Conservation (phyloP, 2,797 vertebrate species). For the Anisognathus igniventris region DNA sequence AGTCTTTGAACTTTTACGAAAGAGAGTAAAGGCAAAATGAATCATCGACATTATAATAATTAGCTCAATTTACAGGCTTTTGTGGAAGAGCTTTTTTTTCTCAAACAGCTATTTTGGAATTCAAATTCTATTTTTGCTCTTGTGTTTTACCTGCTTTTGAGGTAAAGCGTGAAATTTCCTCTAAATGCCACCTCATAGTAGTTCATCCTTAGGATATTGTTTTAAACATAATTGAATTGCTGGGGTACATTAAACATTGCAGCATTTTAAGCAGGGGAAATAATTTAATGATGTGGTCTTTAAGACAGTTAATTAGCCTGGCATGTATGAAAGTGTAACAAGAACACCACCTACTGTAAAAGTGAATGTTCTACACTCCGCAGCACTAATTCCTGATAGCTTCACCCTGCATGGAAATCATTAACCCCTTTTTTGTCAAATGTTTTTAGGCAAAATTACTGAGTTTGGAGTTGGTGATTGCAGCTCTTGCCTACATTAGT, state of each 20-base stretch:
- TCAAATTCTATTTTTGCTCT: neutral
- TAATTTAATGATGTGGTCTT: slow-evolving; percentile 78
- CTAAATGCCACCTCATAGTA: neutral
- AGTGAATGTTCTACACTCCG: slow-evolving; percentile 77
- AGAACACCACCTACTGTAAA: slow-evolving; percentile 86
- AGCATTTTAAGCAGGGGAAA: slow-evolving; percentile 73
- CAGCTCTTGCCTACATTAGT: neutral
- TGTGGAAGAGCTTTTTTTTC: neutral
- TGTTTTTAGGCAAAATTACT: slow-evolving; percentile 13
- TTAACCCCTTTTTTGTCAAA: slow-evolving; percentile 70
- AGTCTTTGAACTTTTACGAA: neutral
- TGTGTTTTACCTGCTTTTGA: slow-evolving; percentile 31
- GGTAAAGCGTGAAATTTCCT: slow-evolving; percentile 18
- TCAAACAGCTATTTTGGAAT: slow-evolving; percentile 20
- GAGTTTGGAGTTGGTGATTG: neutral
- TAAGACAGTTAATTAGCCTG: slow-evolving; percentile 79
- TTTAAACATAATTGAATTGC: slow-evolving; percentile 74
- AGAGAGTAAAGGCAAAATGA: neutral
- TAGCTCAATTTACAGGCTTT: neutral
- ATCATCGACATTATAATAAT: neutral
- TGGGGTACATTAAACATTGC: slow-evolving; percentile 71
- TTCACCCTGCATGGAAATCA: slow-evolving; percentile 47
- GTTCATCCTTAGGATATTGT: slow-evolving; percentile 56
- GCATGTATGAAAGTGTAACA: slow-evolving; percentile 81
- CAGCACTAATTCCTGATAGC: slow-evolving; percentile 64